These are phyloP conservation scores for Catharus fuscescens DNA, from an alignment of 2,113 vertebrate genomes.

Conservation along the genomic window DNA sequence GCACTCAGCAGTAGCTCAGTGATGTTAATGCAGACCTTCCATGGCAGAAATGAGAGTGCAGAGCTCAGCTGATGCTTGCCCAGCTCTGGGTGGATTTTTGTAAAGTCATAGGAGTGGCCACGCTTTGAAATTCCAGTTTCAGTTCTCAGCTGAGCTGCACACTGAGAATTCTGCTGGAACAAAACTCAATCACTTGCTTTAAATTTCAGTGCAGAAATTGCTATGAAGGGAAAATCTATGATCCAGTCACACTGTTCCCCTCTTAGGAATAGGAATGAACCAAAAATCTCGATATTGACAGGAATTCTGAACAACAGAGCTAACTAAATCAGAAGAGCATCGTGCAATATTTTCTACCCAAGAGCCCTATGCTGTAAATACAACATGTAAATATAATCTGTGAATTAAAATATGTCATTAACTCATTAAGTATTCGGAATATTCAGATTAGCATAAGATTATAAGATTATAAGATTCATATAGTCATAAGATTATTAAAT, in stretches of 20 bases:
- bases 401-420: background rate
- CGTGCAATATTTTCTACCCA: background rate
- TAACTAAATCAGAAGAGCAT: background rate
- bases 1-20: slow-evolving; percentile 58
- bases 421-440: background rate
- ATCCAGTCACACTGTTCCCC: background rate
- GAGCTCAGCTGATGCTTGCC: background rate
- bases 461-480: too few species aligned
- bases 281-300: background rate
- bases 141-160: background rate
- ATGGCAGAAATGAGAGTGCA: slow-evolving; percentile 57
- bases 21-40: slow-evolving; percentile 61
- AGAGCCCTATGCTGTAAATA: background rate
- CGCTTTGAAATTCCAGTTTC: background rate
- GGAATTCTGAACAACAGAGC: background rate
- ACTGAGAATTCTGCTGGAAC: background rate
- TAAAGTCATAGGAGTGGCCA: slow-evolving; percentile 13
- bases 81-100: background rate
- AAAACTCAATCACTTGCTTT: background rate
- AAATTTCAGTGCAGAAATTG: background rate
- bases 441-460: background rate
- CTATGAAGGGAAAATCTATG: background rate
- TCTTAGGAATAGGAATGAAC: background rate
- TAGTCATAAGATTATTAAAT: background rate
- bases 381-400: background rate